Evolutionary conservation across 2,113 vertebrate species (phyloP).

Genomic region (pig (Sus scrofa)): DNA sequence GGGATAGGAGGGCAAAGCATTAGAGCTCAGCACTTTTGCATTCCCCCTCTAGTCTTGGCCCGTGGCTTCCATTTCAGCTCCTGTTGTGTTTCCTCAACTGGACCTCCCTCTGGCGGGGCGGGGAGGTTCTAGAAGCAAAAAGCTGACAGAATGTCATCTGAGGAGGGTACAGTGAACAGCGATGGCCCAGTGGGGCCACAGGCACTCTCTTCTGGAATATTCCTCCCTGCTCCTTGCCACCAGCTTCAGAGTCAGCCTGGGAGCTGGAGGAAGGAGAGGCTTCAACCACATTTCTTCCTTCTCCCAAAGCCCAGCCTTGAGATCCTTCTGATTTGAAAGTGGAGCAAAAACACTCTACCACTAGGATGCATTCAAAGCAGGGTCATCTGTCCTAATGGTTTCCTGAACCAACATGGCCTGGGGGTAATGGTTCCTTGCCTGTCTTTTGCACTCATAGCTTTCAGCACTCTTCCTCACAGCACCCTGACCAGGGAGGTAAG

Average conservation of each 20-base stretch:
- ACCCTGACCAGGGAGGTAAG: background rate
- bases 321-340: slow-evolving; percentile 31
- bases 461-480: background rate
- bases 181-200: background rate
- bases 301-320: background rate
- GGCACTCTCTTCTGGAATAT: background rate
- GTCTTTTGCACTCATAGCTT: rapidly evolving
- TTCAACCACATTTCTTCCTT: background rate
- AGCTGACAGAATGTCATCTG: background rate
- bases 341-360: background rate
- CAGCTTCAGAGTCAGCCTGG: background rate
- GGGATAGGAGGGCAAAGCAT: no score
- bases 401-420: no score
- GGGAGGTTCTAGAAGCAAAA: background rate
- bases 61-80: background rate
- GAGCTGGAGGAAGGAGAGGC: background rate
- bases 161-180: background rate
- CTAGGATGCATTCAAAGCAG: background rate
- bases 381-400: background rate
- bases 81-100: background rate
- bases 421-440: no score
- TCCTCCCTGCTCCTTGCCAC: background rate
- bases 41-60: background rate
- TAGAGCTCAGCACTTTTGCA: background rate
- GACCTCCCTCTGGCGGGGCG: background rate